These are phyloP conservation scores for Merluccius polli DNA, from an alignment of 2,797 vertebrate species.

Conservation along the genomic window DNA sequence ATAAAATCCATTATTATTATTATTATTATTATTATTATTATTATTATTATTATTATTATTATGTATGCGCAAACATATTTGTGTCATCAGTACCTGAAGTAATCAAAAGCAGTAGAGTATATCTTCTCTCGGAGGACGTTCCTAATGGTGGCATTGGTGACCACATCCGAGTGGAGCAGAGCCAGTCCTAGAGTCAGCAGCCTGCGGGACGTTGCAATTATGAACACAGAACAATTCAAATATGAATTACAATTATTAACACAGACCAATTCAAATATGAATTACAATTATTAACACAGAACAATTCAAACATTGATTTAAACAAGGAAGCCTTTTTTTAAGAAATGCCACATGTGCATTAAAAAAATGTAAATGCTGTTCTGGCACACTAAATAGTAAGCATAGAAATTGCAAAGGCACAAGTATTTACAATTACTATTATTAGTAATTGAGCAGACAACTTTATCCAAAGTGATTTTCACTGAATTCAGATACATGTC, in stretches of 20 bases:
- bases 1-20: too few relatives aligned
- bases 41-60: too few relatives aligned
- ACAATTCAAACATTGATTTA: too few relatives aligned
- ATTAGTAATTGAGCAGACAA: not conserved
- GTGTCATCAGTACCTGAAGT: slow-evolving; percentile 83
- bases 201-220: slow-evolving; percentile 56
- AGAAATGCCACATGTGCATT: too few relatives aligned
- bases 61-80: not conserved
- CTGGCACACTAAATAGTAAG: too few relatives aligned
- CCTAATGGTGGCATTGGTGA: slow-evolving; percentile 89
- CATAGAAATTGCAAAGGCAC: not conserved
- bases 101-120: slow-evolving; percentile 95
- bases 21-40: too few relatives aligned
- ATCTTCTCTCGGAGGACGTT: slow-evolving; percentile 96
- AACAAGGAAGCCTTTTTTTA: too few relatives aligned
- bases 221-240: not conserved
- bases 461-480: not conserved
- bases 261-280: too few relatives aligned
- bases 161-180: slow-evolving; percentile 92
- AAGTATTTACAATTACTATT: not conserved
- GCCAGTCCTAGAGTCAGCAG: slow-evolving; percentile 89
- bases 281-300: too few relatives aligned
- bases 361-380: too few relatives aligned
- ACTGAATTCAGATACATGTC: not conserved
- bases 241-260: not conserved